Percentiles rank a stretch among this genome's conserved stretches.
Evolutionary conservation across 1,140 invertebrate species (phyloP).

Genomic region (Pygmarrhopalites habei): DNA sequence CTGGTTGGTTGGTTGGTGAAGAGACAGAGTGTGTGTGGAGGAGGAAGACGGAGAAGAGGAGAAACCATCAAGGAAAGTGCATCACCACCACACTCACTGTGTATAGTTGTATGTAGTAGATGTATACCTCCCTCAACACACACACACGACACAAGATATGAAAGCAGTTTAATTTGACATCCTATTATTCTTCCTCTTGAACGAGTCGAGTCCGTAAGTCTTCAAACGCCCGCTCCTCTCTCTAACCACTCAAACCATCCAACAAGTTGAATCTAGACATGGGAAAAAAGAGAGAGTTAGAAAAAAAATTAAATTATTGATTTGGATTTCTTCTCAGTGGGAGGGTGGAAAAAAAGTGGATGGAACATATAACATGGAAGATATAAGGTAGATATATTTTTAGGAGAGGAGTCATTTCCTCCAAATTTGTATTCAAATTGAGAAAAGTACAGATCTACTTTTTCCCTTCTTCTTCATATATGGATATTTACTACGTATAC

Average conservation of each 20-base stretch:
- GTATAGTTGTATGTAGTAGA: no score
- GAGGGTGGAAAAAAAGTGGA: no score
- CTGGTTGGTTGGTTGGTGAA: neutral
- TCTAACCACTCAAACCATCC: neutral
- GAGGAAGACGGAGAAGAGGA: no score
- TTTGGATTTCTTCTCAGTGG: neutral
- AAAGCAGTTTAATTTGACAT: constrained; percentile 15
- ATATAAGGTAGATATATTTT: neutral
- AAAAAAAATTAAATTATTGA: constrained; percentile 20
- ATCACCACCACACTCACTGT: neutral
- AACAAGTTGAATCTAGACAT: neutral
- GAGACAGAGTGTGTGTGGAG: no score
- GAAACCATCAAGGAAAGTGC: neutral
- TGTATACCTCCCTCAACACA: no score
- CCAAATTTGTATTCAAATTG: neutral
- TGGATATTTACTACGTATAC: no score
- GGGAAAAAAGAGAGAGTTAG: neutral
- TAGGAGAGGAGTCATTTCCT: neutral
- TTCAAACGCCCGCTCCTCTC: neutral
- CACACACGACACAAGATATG: constrained; percentile 10
- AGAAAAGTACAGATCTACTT: neutral
- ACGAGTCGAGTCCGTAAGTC: neutral
- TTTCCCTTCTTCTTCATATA: neutral
- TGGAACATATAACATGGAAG: no score
- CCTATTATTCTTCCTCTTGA: constrained; percentile 3